Conservation (phyloP, 2,113 vertebrate species). For the Paratilapia polleni region DNA sequence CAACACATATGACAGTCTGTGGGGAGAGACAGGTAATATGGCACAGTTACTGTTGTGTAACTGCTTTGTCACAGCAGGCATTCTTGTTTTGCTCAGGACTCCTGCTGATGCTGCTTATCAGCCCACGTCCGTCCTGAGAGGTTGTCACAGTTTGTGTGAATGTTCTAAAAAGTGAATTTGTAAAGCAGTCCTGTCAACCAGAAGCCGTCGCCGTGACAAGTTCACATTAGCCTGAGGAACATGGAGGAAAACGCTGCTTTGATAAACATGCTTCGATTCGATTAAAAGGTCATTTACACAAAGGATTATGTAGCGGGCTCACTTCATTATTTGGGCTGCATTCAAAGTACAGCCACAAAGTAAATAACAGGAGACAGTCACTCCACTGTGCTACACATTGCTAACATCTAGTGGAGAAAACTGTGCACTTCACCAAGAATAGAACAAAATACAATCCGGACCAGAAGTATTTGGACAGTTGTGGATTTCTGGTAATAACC, state of each 20-base stretch:
- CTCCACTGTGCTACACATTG: not conserved
- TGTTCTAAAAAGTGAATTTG: no score
- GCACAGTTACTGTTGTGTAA: not conserved
- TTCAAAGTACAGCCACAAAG: not conserved
- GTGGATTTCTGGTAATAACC: not conserved
- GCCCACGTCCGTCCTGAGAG: no score
- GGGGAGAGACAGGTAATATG: slow-evolving; percentile 98
- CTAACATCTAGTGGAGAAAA: slow-evolving; percentile 15
- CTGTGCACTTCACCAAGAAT: not conserved
- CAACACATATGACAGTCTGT: slow-evolving; percentile 93
- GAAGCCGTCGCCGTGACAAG: not conserved
- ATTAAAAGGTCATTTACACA: not conserved
- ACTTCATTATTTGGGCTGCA: not conserved
- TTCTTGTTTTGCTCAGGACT: not conserved
- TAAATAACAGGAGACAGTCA: not conserved
- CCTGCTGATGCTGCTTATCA: no score
- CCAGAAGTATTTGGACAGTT: not conserved
- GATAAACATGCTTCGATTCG: not conserved
- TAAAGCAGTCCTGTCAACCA: not conserved
- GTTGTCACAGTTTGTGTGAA: no score
- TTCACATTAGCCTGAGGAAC: not conserved
- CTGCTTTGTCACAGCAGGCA: not conserved
- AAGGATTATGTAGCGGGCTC: not conserved
- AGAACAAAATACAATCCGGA: not conserved
- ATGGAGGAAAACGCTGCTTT: not conserved